phyloP scores from a whole-genome alignment of 2,888 invertebrate genomes.

The Bellardia bayeri region DNA sequence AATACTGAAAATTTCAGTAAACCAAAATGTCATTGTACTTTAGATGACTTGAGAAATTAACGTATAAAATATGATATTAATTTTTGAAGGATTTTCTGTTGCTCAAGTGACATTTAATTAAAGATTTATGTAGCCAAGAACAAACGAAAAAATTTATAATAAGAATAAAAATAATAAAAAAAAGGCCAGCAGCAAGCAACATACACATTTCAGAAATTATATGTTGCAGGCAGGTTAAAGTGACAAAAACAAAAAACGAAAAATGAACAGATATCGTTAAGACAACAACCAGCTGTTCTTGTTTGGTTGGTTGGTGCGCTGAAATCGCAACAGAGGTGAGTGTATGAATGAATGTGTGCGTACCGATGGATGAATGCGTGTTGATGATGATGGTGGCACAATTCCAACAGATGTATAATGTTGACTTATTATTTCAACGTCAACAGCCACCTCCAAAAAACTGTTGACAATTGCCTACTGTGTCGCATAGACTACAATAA shows the following conservation, averaged over 20 bases:
- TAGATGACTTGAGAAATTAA: constrained; percentile 46
- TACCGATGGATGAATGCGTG: constrained; percentile 10
- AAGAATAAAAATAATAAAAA: background rate
- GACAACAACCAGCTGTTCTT: constrained; percentile 69
- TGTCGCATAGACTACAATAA: constrained; percentile 30
- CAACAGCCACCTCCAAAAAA: constrained; percentile 60
- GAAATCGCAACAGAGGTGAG: constrained; percentile 42
- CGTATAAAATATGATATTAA: constrained; percentile 57
- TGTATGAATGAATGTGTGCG: constrained; percentile 13
- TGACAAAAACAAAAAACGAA: background rate
- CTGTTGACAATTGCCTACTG: constrained; percentile 68
- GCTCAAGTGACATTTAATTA: constrained; percentile 68
- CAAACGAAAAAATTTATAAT: background rate
- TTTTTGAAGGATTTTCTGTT: constrained; percentile 64
- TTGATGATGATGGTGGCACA: constrained; percentile 49
- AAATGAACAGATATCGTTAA: constrained; percentile 22
- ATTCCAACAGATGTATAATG: constrained; percentile 69
- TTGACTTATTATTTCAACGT: constrained; percentile 56
- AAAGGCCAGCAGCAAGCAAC: background rate
- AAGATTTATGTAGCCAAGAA: constrained; percentile 58
- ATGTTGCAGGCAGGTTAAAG: constrained; percentile 37
- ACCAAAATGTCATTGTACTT: constrained; percentile 56
- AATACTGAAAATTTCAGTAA: constrained; percentile 31
- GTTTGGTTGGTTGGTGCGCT: background rate
- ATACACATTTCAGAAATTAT: background rate